These are phyloP conservation scores for Phorcus lineatus DNA, from an alignment of 2,888 invertebrate species.

Conservation along the genomic window DNA sequence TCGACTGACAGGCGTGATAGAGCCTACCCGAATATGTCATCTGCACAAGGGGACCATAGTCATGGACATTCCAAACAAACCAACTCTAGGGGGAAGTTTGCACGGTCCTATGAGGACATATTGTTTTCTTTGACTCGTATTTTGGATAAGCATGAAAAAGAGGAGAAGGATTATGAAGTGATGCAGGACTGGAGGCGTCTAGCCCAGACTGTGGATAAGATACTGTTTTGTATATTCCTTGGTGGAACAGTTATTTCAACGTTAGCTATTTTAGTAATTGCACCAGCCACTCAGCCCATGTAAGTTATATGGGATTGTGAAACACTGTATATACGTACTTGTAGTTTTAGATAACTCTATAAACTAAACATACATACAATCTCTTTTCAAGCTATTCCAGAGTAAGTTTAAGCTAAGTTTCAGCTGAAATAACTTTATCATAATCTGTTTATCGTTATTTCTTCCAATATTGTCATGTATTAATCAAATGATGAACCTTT, in stretches of 20 bases:
- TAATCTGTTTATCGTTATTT: too few relatives aligned
- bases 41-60: conserved; percentile 24
- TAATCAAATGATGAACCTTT: too few relatives aligned
- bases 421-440: too few relatives aligned
- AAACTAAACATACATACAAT: too few relatives aligned
- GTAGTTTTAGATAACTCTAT: too few relatives aligned
- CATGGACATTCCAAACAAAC: conserved; percentile 31
- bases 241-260: conserved; percentile 77
- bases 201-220: conserved; percentile 78
- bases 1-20: not conserved
- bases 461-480: too few relatives aligned
- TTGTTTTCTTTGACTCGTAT: conserved; percentile 76
- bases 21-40: not conserved
- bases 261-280: conserved; percentile 77
- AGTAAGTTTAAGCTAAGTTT: too few relatives aligned
- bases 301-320: not conserved
- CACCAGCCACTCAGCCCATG: conserved; percentile 70
- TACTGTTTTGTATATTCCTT: conserved; percentile 79
- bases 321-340: too few relatives aligned
- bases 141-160: conserved; percentile 76
- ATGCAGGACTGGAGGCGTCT: conserved; percentile 79
- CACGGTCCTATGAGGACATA: conserved; percentile 75
- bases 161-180: conserved; percentile 74
- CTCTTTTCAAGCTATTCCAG: too few relatives aligned
- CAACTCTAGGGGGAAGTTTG: conserved; percentile 12